Evolutionary conservation across 2,888 invertebrate species (phyloP).

Genomic region (Phania funesta): DNA sequence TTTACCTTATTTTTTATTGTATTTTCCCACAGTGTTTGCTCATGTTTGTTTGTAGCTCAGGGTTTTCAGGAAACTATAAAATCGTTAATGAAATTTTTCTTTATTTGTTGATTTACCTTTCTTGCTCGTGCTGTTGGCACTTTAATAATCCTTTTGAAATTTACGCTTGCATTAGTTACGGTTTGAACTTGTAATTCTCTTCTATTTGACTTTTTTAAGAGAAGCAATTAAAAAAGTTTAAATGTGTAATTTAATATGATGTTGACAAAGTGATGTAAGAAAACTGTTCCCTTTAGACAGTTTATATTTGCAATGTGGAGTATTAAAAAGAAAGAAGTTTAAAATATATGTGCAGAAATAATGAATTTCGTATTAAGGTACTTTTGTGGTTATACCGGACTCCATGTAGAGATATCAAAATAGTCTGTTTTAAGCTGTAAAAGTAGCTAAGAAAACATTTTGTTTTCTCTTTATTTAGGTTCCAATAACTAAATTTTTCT

Average conservation of each 20-base stretch:
- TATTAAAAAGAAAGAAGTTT: no score
- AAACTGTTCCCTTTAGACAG: no score
- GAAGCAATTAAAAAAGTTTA: not conserved
- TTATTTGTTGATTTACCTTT: not conserved
- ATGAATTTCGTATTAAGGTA: no score
- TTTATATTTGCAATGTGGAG: no score
- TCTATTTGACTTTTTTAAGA: not conserved
- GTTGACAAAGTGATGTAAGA: no score
- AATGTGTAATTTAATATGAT: not conserved
- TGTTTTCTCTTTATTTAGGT: no score
- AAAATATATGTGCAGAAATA: no score
- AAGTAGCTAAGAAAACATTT: no score
- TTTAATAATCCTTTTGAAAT: slow-evolving; percentile 51
- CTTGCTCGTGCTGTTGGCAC: slow-evolving; percentile 42
- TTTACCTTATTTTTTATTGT: not conserved
- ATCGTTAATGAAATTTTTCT: not conserved
- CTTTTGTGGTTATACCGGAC: no score
- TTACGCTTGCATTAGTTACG: slow-evolving; percentile 32
- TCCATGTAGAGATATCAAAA: no score
- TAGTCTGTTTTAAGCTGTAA: no score
- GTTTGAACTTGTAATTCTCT: slow-evolving; percentile 11
- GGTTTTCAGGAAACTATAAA: slow-evolving; percentile 24
- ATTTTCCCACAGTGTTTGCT: not conserved
- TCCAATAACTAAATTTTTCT: no score
- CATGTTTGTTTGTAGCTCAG: not conserved